phyloP scores from a whole-genome alignment of 2,113 vertebrate species.

The Urocitellus parryii region DNA sequence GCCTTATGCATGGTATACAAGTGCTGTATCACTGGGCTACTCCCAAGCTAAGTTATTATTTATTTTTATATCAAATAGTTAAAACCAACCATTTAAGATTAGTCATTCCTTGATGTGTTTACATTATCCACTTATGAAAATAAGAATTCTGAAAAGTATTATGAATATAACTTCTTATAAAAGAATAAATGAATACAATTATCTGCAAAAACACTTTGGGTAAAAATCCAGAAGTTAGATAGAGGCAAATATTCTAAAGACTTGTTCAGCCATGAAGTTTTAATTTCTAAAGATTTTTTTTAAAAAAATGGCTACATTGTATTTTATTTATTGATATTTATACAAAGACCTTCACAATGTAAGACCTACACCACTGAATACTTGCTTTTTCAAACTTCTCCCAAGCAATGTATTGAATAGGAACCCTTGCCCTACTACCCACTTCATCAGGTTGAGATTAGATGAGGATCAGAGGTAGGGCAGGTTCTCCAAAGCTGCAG shows the following conservation, averaged over 20 bases:
- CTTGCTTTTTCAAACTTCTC: neutral
- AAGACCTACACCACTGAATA: neutral
- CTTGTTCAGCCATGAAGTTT: neutral
- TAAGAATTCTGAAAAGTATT: neutral
- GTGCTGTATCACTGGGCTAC: too few relatives aligned
- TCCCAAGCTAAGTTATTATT: neutral
- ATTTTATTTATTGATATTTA: neutral
- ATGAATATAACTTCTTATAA: neutral
- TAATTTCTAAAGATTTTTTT: neutral
- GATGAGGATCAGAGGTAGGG: neutral
- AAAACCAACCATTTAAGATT: neutral
- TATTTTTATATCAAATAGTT: neutral
- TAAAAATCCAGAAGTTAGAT: neutral
- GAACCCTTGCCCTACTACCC: neutral
- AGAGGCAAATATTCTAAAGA: neutral
- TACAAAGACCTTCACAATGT: neutral
- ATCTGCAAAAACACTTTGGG: neutral
- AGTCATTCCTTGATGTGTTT: neutral
- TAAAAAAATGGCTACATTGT: neutral
- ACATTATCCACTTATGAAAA: neutral
- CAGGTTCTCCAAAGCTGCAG: rapidly evolving
- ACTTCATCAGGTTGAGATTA: neutral
- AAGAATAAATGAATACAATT: neutral
- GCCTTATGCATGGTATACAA: too few relatives aligned
- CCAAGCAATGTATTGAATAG: neutral